These are phyloP conservation scores for Drosophila santomea DNA, from an alignment of 1,140 invertebrate species.

Conservation along the genomic window DNA sequence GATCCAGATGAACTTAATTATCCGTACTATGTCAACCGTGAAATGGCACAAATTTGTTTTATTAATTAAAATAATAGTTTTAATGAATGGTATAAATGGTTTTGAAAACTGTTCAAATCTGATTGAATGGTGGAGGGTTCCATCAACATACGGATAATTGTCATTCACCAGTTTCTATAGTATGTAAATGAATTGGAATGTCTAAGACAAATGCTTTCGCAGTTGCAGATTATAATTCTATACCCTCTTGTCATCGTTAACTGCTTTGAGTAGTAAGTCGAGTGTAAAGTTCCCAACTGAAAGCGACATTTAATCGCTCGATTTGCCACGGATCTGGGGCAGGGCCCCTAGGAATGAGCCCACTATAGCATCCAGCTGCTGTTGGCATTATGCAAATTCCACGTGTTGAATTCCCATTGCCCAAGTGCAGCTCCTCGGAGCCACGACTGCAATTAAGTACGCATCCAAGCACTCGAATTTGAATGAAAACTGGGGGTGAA, in stretches of 20 bases:
- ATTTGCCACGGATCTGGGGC: conserved; percentile 54
- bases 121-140: too few relatives aligned
- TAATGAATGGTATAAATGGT: background rate
- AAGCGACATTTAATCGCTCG: conserved; percentile 42
- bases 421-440: background rate
- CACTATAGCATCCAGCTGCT: conserved; percentile 11
- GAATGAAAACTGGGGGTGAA: background rate
- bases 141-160: background rate
- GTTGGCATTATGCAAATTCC: conserved; percentile 69
- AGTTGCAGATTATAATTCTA: background rate
- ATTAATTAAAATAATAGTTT: background rate
- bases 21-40: background rate
- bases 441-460: conserved; percentile 47
- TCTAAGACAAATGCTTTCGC: background rate
- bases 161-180: background rate
- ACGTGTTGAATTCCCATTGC: conserved; percentile 61
- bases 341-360: background rate
- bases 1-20: background rate
- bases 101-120: too few relatives aligned
- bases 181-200: background rate
- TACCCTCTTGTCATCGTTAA: background rate
- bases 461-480: conserved; percentile 24
- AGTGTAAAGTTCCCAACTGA: conserved; percentile 30
- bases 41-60: background rate
- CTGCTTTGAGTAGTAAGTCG: background rate